Conservation (phyloP, 2,888 invertebrate genomes). For the Marasmarcha lunaedactyla region DNA sequence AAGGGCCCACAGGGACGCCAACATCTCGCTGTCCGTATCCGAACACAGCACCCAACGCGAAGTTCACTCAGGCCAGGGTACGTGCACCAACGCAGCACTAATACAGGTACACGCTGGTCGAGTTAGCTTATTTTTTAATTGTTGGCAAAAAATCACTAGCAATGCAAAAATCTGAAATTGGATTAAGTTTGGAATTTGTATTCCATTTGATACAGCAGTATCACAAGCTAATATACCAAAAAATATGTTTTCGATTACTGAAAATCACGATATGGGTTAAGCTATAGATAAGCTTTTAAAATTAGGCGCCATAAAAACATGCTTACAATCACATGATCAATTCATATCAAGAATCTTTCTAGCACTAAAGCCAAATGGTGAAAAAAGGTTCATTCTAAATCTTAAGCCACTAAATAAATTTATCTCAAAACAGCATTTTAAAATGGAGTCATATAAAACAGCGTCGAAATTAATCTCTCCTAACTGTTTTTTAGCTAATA, state of each 20-base stretch:
- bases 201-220: background rate
- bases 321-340: background rate
- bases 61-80: background rate
- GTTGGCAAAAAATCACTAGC: slow-evolving; percentile 2
- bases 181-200: background rate
- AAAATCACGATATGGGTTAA: background rate
- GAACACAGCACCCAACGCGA: background rate
- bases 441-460: slow-evolving; percentile 8
- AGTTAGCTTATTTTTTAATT: background rate
- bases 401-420: slow-evolving; percentile 7
- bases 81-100: background rate
- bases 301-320: background rate
- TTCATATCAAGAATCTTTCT: slow-evolving; percentile 2
- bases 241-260: background rate
- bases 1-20: background rate
- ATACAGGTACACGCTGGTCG: slow-evolving; percentile 4
- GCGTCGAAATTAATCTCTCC: background rate
- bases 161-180: background rate
- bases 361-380: slow-evolving; percentile 6
- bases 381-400: slow-evolving; percentile 8
- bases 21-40: background rate
- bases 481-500: slow-evolving; percentile 1
- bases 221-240: background rate
- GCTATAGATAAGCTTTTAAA: slow-evolving; percentile 1
- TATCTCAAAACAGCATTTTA: slow-evolving; percentile 4